Base-by-base conservation (phyloP, 2,888 invertebrate genomes). In the Mellilla xanthometata region DNA sequence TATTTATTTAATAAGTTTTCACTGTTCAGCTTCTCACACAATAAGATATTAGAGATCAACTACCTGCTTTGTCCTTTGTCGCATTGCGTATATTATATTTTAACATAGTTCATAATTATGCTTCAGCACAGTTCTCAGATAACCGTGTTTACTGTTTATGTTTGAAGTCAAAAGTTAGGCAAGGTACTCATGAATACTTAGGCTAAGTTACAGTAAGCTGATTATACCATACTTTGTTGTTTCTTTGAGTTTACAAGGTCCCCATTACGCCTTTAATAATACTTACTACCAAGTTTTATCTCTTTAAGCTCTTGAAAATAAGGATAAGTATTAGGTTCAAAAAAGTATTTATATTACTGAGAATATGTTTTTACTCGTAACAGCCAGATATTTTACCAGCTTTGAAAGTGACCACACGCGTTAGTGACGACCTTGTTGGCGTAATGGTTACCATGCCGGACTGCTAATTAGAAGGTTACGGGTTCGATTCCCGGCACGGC, bases 71-170 rank as follows among this genome's bases (percentile, higher is more conserved):
- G 15, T 1, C 15, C 15, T 7, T 35, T 36, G 30, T 23, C 11
- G 5, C 15, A 24, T 30, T n/a, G 15, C 27, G 12, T 15, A 13
- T 6, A 5, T 6, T 6, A 19, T 19, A 19, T 15, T 15, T 3
- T 19, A 19, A 3, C 15, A 6, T 19, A n/a, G 19, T 11, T 15
- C 27, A 15, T 36, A 46, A 48, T 53, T 54, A 58, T 58, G 46
- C 45, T 46, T 6, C 36, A 44, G 45, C 55, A 29, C 30, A 53
- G 22, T 43, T 26, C 28, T 12, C 12, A 10, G 41, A 38, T 38
- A 47, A 29, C 41, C 2, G 5, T 35, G 24, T 34, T 26, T 24
- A 19, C 19, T 40, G 46, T 41, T 48, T 48, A 23, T 36, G 38
- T 48, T 48, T 38, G 11, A 12, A 11, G 35, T 33, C 8, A 15